phyloP scores from a whole-genome alignment of 2,888 invertebrate genomes.

The Lasioglossum marginatum region DNA sequence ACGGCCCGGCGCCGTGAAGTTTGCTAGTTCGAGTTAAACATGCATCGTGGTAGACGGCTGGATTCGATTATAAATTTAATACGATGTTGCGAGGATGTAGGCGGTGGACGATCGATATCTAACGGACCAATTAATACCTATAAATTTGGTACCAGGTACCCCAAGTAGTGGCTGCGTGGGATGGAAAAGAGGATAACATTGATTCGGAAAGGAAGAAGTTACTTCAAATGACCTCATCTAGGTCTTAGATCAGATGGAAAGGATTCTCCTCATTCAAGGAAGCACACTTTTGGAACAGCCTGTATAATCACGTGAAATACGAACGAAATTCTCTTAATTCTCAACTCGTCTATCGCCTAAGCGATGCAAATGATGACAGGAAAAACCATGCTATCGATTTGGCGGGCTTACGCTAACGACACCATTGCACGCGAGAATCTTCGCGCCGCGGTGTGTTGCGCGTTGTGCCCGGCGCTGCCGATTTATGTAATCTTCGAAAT shows the following conservation, averaged over 20 bases:
- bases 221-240: too few species aligned
- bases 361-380: not conserved
- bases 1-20: conserved; percentile 56
- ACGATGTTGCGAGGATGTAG: not conserved
- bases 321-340: not conserved
- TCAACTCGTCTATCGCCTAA: not conserved
- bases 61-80: conserved; percentile 44
- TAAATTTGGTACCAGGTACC: not conserved
- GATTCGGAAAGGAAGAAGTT: too few species aligned
- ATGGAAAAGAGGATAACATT: not conserved
- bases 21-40: conserved; percentile 18
- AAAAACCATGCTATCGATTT: not conserved
- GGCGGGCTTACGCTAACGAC: not conserved
- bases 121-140: not conserved
- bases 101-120: not conserved
- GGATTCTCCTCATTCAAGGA: too few species aligned
- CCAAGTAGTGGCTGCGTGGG: not conserved
- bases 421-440: not conserved
- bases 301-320: too few species aligned
- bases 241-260: too few species aligned
- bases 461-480: not conserved
- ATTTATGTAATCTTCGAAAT: conserved; percentile 50
- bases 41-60: conserved; percentile 21
- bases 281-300: too few species aligned
- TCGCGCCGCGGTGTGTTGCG: not conserved